Conservation (phyloP, 2,113 vertebrate genomes). For the Gila orcuttii region DNA sequence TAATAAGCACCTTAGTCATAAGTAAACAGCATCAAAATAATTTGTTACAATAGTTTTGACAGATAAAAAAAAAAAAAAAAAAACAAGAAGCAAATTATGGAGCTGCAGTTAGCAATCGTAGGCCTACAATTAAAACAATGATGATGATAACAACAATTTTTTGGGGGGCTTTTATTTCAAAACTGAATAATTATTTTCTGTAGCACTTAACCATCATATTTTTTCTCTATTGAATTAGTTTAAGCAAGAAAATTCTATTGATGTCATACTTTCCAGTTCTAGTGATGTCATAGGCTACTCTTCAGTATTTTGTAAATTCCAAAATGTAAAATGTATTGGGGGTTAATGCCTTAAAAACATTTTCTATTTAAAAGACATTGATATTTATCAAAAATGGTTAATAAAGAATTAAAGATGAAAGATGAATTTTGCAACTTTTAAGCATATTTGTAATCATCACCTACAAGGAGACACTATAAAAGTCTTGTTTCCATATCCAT, state of each 20-base stretch:
- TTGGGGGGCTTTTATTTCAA: not conserved
- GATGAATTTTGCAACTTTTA: not conserved
- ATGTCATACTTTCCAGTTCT: not conserved
- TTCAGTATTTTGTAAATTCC: not conserved
- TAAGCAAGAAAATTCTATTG: not conserved
- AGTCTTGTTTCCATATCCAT: not conserved
- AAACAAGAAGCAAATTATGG: not conserved
- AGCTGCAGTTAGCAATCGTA: too few relatives aligned
- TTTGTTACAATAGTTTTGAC: too few relatives aligned
- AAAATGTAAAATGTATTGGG: not conserved
- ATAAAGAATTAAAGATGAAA: not conserved
- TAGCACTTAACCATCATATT: not conserved
- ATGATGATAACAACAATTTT: not conserved
- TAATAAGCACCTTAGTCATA: not conserved
- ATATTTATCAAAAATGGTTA: not conserved
- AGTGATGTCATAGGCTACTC: not conserved
- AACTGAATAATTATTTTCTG: not conserved
- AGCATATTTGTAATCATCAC: not conserved
- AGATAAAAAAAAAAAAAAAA: not conserved
- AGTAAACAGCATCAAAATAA: too few relatives aligned
- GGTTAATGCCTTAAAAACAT: not conserved
- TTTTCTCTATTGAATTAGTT: not conserved
- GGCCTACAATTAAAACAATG: too few relatives aligned
- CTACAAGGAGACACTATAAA: not conserved
- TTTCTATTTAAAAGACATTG: not conserved